Evolutionary conservation across 2,888 invertebrate species (phyloP).

Genomic region (Hypena proboscidalis): DNA sequence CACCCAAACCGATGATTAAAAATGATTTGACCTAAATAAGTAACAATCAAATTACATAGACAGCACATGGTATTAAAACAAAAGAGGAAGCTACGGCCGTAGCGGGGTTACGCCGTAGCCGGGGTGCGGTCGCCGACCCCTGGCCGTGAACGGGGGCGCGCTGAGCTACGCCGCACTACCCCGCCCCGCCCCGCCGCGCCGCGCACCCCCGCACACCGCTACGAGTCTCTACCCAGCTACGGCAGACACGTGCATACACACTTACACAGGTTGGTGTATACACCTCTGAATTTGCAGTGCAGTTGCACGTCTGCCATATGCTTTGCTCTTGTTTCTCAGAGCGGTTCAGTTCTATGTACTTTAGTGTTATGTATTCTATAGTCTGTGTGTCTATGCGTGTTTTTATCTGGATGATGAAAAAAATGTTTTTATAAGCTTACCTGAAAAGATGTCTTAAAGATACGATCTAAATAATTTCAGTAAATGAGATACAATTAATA

Average conservation of each 20-base stretch:
- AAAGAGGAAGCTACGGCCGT: slow-evolving; percentile 77
- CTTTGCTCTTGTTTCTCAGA: slow-evolving; percentile 4
- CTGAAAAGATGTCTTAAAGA: too few species aligned
- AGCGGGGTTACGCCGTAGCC: slow-evolving; percentile 79
- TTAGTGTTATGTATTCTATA: not conserved
- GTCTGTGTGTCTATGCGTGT: not conserved
- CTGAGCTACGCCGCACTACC: slow-evolving; percentile 57
- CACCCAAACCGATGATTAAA: slow-evolving; percentile 3
- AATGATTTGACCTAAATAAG: slow-evolving; percentile 69
- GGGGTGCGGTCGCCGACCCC: slow-evolving; percentile 84
- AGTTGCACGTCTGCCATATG: slow-evolving; percentile 29
- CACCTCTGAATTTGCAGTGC: slow-evolving; percentile 32
- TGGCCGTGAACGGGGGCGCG: slow-evolving; percentile 84
- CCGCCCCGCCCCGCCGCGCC: slow-evolving; percentile 25
- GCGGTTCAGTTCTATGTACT: not conserved
- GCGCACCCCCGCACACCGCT: slow-evolving; percentile 30
- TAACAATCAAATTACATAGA: slow-evolving; percentile 52
- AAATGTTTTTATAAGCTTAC: too few species aligned
- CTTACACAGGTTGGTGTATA: slow-evolving; percentile 44
- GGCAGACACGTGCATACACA: slow-evolving; percentile 65
- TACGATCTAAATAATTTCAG: too few species aligned
- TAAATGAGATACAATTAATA: too few species aligned
- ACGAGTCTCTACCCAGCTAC: slow-evolving; percentile 24
- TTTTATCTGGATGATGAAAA: not conserved
- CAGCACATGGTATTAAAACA: slow-evolving; percentile 61